Percentiles rank a stretch among this genome's conserved stretches.
Conservation (phyloP, 2,113 vertebrate species). For the Scopus umbretta region DNA sequence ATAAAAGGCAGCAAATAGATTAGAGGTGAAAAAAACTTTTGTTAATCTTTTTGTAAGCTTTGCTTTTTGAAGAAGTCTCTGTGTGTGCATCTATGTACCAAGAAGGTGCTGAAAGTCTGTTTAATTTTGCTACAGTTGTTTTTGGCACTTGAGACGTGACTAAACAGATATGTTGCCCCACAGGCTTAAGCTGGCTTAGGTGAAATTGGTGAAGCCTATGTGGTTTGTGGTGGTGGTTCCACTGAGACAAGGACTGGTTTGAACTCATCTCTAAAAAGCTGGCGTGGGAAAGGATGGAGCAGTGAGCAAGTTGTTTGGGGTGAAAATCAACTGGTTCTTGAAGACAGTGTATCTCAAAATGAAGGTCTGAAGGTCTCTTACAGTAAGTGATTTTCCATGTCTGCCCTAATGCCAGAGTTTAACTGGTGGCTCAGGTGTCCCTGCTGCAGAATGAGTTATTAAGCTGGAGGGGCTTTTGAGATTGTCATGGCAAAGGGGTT, state of each 20-base stretch:
- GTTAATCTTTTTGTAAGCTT: neutral
- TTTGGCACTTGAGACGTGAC: neutral
- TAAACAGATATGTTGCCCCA: neutral
- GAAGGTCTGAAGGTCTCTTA: neutral
- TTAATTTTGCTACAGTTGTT: neutral
- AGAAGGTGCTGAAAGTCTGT: neutral
- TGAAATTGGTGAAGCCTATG: neutral
- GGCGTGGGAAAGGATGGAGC: neutral
- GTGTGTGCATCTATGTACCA: neutral
- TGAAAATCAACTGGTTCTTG: neutral
- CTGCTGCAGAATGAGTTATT: neutral
- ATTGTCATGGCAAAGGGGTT: neutral
- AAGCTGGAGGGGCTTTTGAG: neutral
- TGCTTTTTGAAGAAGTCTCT: neutral
- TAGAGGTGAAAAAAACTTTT: neutral
- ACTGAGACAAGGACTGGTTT: neutral
- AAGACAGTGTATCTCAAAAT: neutral
- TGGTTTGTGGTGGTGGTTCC: neutral
- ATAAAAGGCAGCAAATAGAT: neutral
- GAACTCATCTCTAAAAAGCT: neutral
- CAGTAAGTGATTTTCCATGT: neutral
- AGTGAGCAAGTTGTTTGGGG: neutral
- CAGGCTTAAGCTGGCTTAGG: neutral
- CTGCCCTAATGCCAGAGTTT: neutral
- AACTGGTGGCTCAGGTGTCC: fast-evolving